A percentile compares a stretch with the other conserved stretches of the same genome.
phyloP scores from a whole-genome alignment of 2,888 invertebrate genomes.

The Netelia virgata region DNA sequence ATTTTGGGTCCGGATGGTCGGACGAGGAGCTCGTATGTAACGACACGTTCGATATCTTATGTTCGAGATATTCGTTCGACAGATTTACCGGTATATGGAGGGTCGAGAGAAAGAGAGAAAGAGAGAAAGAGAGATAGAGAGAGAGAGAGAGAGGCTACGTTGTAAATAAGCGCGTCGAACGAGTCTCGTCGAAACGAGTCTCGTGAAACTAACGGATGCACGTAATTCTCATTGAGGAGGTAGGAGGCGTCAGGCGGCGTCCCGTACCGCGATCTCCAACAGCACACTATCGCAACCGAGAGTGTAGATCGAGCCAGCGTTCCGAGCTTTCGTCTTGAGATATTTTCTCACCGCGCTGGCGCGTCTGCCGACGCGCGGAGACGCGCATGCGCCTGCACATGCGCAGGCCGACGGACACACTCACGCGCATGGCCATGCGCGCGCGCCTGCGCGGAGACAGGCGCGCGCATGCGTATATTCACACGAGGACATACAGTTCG shows the following conservation, averaged over 20 bases:
- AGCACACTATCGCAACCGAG: conserved; percentile 47
- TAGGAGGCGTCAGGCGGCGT: conserved; percentile 64
- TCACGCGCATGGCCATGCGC: conserved; percentile 43
- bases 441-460: neutral
- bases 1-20: neutral
- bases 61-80: conserved; percentile 51
- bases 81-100: conserved; percentile 50
- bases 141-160: conserved; percentile 42
- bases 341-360: neutral
- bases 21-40: neutral
- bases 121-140: neutral
- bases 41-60: conserved; percentile 12
- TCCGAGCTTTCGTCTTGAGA: neutral
- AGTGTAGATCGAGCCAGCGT: neutral
- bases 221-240: conserved; percentile 74
- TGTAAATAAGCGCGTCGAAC: conserved; percentile 68
- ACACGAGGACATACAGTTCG: neutral
- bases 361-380: neutral
- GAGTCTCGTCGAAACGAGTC: conserved; percentile 68
- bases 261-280: conserved; percentile 64
- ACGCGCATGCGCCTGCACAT: neutral
- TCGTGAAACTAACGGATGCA: conserved; percentile 73
- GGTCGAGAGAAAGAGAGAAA: neutral
- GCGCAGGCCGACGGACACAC: conserved; percentile 40
- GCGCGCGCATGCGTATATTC: neutral